phyloP scores from a whole-genome alignment of 2,113 vertebrate genomes.

The Enhydra lutris region DNA sequence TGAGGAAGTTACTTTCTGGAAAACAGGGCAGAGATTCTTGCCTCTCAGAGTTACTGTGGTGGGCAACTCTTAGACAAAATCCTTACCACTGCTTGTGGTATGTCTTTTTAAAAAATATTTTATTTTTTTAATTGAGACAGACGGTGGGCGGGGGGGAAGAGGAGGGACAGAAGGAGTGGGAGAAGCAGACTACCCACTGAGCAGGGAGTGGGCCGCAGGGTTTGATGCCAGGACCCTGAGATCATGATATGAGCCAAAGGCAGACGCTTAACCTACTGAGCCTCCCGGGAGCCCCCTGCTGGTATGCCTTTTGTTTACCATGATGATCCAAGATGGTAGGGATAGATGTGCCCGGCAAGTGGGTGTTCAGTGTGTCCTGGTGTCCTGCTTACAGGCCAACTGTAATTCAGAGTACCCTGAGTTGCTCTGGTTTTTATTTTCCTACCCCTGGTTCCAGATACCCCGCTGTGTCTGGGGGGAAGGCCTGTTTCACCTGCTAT shows the following conservation, averaged over 20 bases:
- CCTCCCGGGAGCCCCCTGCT: not conserved
- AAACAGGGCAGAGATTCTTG: not conserved
- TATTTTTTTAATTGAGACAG: not conserved
- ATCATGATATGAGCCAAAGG: not conserved
- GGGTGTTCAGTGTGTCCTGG: accelerated
- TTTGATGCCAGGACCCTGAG: not conserved
- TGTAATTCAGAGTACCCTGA: not conserved
- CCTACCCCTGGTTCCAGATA: not conserved
- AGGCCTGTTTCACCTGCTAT: not conserved
- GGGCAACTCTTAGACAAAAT: not conserved
- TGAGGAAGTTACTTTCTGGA: not conserved
- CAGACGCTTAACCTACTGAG: not conserved
- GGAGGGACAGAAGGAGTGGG: not conserved
- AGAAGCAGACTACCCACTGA: not conserved
- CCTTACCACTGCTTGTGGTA: accelerated
- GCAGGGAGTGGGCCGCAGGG: not conserved
- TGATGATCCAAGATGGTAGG: not conserved
- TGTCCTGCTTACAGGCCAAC: not conserved
- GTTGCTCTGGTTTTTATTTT: not conserved
- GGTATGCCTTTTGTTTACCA: not conserved
- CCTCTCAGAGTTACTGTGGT: not conserved
- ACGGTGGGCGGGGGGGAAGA: not conserved
- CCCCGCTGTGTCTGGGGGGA: not conserved
- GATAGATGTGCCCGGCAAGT: accelerated
- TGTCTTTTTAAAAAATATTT: not conserved